Conservation (phyloP, 2,888 invertebrate species). For the Euproctis similis region DNA sequence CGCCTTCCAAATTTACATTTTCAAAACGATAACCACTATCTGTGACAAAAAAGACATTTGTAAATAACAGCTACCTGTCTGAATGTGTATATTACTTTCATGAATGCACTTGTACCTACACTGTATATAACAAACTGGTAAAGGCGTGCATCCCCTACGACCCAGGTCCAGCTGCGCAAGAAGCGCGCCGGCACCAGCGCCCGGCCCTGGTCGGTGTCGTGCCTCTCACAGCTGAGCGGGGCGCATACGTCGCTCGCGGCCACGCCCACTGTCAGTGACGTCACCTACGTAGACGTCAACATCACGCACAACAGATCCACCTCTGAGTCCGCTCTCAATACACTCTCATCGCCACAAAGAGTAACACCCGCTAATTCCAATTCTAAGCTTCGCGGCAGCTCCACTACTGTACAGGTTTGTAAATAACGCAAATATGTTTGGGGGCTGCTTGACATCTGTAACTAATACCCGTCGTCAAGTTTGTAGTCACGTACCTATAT, state of each 20-base stretch:
- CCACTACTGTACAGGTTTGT: conserved; percentile 65
- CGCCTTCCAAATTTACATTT: no score
- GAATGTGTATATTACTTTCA: no score
- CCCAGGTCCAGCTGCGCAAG: conserved; percentile 79
- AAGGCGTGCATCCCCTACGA: conserved; percentile 16
- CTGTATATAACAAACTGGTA: conserved; percentile 33
- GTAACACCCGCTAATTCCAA: conserved; percentile 61
- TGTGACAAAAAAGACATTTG: no score
- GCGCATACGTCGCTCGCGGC: conserved; percentile 60
- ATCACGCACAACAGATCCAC: conserved; percentile 83
- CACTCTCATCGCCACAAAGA: conserved; percentile 74
- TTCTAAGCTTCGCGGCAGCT: conserved; percentile 63
- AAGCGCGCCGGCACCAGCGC: conserved; percentile 75
- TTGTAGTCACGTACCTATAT: no score
- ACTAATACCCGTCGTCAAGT: no score
- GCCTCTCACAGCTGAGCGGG: conserved; percentile 83
- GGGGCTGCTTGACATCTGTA: no score
- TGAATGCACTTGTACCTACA: conserved; percentile 1
- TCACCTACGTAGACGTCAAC: no score
- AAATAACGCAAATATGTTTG: no score
- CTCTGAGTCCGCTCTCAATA: conserved; percentile 91
- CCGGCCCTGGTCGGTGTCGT: conserved; percentile 93
- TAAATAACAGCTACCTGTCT: no score
- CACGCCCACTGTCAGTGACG: conserved; percentile 50
- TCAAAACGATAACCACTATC: no score